phyloP scores from a whole-genome alignment of 30 jellyfish, hydroid and myxozoan species.

The Pelagia noctiluca region DNA sequence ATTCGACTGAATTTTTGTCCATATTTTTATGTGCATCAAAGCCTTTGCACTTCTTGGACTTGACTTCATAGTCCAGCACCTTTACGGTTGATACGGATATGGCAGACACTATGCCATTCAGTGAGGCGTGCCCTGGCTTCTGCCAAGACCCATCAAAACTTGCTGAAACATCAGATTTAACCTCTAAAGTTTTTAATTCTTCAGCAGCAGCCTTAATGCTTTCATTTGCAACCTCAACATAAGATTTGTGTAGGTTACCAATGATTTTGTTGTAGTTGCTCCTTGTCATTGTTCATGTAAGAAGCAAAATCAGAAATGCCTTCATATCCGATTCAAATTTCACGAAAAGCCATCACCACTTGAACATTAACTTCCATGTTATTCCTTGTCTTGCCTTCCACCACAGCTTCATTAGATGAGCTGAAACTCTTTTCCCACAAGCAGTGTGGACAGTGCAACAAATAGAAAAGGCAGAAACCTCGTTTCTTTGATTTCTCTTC shows the following conservation, averaged over 20 bases:
- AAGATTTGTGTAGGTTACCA: not conserved
- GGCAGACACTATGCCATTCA: conserved; percentile 30
- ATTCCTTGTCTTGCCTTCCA: too few species aligned
- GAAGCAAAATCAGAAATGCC: too few species aligned
- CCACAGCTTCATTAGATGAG: too few species aligned
- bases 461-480: too few species aligned
- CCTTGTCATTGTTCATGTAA: not conserved
- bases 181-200: not conserved
- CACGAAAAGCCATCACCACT: too few species aligned
- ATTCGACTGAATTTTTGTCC: not conserved
- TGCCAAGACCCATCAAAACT: conserved; percentile 65
- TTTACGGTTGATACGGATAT: conserved; percentile 16
- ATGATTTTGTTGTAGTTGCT: not conserved
- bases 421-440: too few species aligned
- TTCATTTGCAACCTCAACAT: not conserved
- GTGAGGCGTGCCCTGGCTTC: conserved; percentile 53
- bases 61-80: conserved; percentile 2
- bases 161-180: conserved; percentile 2
- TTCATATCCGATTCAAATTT: too few species aligned
- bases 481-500: too few species aligned
- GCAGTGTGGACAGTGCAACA: too few species aligned
- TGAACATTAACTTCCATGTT: too few species aligned
- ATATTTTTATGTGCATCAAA: not conserved
- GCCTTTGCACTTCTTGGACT: not conserved
- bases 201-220: conserved; percentile 29